Conservation (phyloP, 1,140 invertebrate genomes). For the Berghia stephanieae region DNA sequence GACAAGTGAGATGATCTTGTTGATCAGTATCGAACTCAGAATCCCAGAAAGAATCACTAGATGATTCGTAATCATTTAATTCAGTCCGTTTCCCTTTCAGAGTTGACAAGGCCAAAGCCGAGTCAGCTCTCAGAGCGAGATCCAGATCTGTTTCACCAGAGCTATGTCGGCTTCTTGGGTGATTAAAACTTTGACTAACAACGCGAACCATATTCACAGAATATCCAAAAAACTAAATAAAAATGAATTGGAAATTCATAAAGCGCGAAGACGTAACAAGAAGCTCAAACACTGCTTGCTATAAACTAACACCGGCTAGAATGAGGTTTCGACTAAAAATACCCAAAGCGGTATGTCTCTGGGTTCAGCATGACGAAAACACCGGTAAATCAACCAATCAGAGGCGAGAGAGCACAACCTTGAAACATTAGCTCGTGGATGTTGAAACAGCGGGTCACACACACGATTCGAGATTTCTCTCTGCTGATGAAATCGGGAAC, state of each 20-base stretch:
- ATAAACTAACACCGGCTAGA: no score
- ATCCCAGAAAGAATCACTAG: constrained; percentile 43
- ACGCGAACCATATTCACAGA: constrained; percentile 46
- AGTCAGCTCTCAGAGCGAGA: constrained; percentile 36
- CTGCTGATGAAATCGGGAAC: constrained; percentile 32
- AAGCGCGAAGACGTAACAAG: no score
- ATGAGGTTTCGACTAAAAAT: no score
- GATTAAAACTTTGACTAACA: constrained; percentile 47
- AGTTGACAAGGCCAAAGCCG: constrained; percentile 29
- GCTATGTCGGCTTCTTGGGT: constrained; percentile 48
- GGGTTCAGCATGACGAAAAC: no score
- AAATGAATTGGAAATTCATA: no score
- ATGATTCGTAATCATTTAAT: constrained; percentile 34
- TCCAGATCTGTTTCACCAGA: constrained; percentile 50
- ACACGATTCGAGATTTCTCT: constrained; percentile 26
- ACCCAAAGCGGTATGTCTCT: no score
- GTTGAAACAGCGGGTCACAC: constrained; percentile 28
- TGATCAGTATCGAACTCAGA: constrained; percentile 38
- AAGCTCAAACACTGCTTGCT: no score
- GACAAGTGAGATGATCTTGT: constrained; percentile 9
- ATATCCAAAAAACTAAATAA: no score
- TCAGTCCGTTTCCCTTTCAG: constrained; percentile 25
- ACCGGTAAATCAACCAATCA: constrained; percentile 24
- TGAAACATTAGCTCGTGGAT: constrained; percentile 19
- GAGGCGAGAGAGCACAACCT: neutral